A percentile compares a stretch with the other conserved stretches of the same genome.
Conservation (phyloP, 2,113 vertebrate genomes). For the Takifugu bimaculatus region DNA sequence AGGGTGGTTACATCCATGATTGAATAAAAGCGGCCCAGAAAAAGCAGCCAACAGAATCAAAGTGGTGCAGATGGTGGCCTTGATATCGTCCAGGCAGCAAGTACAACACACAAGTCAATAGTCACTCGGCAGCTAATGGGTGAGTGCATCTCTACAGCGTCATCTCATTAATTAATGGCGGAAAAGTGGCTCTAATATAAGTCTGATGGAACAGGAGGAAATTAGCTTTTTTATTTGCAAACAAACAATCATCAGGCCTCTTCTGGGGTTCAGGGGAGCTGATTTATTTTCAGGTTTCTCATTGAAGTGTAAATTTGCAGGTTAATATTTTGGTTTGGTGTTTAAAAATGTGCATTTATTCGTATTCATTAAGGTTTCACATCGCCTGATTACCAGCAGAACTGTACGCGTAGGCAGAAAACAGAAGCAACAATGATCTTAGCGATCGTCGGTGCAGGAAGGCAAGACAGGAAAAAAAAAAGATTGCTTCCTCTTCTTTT, state of each 20-base stretch:
- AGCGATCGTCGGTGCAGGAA: constrained; percentile 2
- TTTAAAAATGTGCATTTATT: constrained; percentile 27
- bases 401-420: constrained; percentile 12
- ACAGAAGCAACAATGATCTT: constrained; percentile 26
- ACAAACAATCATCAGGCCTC: constrained; percentile 32
- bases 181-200: constrained; percentile 23
- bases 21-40: constrained; percentile 21
- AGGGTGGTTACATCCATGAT: constrained; percentile 26
- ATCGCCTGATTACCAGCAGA: constrained; percentile 14
- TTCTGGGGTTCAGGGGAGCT: too few species aligned
- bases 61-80: constrained; percentile 33
- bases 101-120: constrained; percentile 31
- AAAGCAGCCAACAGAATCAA: constrained; percentile 9
- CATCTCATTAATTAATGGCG: constrained; percentile 52
- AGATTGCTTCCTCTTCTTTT: too few species aligned
- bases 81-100: constrained; percentile 17
- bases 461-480: too few species aligned
- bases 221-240: constrained; percentile 8
- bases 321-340: constrained; percentile 12
- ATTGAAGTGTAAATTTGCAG: constrained; percentile 38
- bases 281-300: background rate
- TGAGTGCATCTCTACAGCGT: constrained; percentile 25
- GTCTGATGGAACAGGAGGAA: background rate
- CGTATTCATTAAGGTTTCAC: constrained; percentile 25
- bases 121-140: constrained; percentile 44